These are phyloP conservation scores for Leucoraja erinaceus DNA, from an alignment of 2,113 vertebrate species.

Conservation along the genomic window DNA sequence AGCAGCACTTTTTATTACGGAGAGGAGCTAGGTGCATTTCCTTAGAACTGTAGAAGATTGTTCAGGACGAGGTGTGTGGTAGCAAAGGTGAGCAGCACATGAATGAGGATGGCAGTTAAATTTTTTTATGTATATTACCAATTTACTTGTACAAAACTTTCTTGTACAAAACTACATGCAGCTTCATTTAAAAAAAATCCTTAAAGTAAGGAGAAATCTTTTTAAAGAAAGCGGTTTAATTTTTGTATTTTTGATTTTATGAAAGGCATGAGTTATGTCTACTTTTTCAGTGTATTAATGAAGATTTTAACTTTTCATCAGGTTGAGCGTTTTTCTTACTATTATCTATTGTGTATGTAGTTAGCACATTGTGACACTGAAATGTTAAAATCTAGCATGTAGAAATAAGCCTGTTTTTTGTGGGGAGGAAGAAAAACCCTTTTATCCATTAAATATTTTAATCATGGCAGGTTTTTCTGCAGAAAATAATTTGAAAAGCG, in stretches of 20 bases:
- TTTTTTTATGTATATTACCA: slow-evolving; percentile 93
- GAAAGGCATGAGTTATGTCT: slow-evolving; percentile 96
- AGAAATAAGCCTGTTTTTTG: slow-evolving; percentile 82
- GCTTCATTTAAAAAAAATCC: slow-evolving; percentile 88
- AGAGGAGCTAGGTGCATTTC: slow-evolving; percentile 59
- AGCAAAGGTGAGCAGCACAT: slow-evolving; percentile 72
- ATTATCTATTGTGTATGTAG: slow-evolving; percentile 84
- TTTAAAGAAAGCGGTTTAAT: slow-evolving; percentile 77
- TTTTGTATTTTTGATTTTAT: slow-evolving; percentile 95
- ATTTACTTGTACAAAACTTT: slow-evolving; percentile 89
- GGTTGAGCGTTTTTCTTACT: slow-evolving; percentile 86
- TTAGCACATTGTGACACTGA: slow-evolving; percentile 87
- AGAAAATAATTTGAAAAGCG: slow-evolving; percentile 58
- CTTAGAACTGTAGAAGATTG: slow-evolving; percentile 21
- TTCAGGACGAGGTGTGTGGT: slow-evolving; percentile 31
- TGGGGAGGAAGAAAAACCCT: slow-evolving; percentile 55
- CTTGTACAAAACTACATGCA: slow-evolving; percentile 88
- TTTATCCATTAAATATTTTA: slow-evolving; percentile 65
- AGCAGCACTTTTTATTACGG: slow-evolving; percentile 71
- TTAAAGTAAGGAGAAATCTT: slow-evolving; percentile 91
- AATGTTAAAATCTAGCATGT: slow-evolving; percentile 88
- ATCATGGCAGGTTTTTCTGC: slow-evolving; percentile 83
- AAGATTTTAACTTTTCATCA: slow-evolving; percentile 97
- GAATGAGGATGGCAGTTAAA: slow-evolving; percentile 79
- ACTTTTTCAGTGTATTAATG: slow-evolving; percentile 98